These are phyloP conservation scores for Steinernema hermaphroditum DNA, from an alignment of 2,888 invertebrate species.

Conservation along the genomic window DNA sequence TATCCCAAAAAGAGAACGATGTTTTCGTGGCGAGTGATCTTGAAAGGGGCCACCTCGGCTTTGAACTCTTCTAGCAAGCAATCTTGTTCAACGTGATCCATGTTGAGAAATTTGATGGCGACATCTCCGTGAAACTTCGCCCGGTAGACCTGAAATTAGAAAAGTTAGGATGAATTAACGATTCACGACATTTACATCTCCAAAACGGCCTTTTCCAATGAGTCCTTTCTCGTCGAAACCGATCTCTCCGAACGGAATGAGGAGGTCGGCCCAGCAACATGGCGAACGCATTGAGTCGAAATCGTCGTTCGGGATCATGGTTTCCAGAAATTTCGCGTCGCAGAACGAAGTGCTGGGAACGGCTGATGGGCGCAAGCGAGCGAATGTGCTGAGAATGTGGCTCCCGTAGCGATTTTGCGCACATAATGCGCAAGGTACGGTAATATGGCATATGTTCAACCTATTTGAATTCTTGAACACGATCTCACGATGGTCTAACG, in stretches of 20 bases:
- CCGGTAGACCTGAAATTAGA: conserved; percentile 86
- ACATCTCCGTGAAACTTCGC: conserved; percentile 75
- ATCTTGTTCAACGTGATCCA: conserved; percentile 78
- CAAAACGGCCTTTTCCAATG: conserved; percentile 40
- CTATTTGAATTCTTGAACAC: no score
- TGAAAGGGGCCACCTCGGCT: conserved; percentile 86
- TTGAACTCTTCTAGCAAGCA: conserved; percentile 90
- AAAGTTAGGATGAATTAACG: neutral
- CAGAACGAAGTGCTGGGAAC: no score
- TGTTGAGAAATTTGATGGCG: conserved; percentile 90
- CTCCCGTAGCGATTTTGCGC: no score
- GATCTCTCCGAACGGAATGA: conserved; percentile 35
- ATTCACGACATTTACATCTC: conserved; percentile 32
- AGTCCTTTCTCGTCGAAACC: conserved; percentile 27
- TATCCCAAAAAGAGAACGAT: conserved; percentile 96
- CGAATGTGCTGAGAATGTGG: no score
- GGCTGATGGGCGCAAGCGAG: no score
- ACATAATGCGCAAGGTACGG: no score
- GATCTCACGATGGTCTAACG: no score
- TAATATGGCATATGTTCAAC: no score
- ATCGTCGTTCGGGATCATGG: no score
- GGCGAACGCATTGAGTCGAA: neutral
- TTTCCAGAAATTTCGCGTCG: no score
- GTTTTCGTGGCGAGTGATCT: conserved; percentile 96
- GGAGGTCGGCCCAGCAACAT: conserved; percentile 34